These are phyloP conservation scores for Romanogobio albipinnatus DNA, from an alignment of 2,113 vertebrate genomes.

Conservation along the genomic window DNA sequence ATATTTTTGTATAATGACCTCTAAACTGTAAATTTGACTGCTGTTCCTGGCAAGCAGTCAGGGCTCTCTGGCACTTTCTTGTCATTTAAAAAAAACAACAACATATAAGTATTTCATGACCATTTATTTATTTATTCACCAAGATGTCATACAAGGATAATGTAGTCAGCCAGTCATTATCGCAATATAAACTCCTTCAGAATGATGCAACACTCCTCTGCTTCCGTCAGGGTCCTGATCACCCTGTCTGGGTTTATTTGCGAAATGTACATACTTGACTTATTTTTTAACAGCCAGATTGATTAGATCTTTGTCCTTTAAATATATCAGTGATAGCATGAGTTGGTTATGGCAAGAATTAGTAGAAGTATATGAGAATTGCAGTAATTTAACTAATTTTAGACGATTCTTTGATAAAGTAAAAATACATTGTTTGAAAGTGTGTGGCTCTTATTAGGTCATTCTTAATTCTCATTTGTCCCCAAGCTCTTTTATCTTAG, in stretches of 20 bases:
- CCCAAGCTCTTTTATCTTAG: neutral
- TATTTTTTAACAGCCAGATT: neutral
- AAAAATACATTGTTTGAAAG: conserved; percentile 7
- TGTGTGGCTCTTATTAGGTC: neutral
- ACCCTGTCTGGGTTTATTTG: neutral
- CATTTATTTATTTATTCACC: neutral
- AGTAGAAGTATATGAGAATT: neutral
- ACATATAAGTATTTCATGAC: neutral
- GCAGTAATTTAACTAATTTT: neutral
- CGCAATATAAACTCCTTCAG: neutral
- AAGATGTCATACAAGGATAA: neutral
- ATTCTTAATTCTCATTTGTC: neutral
- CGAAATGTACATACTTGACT: neutral
- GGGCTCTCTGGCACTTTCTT: neutral
- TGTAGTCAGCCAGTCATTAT: neutral
- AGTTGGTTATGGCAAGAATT: neutral
- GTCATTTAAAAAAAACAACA: neutral
- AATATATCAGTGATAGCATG: neutral
- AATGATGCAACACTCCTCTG: neutral
- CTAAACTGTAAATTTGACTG: neutral
- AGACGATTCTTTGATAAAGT: neutral
- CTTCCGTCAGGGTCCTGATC: neutral
- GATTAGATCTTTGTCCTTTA: neutral
- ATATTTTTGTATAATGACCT: neutral
- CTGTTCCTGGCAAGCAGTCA: neutral